phyloP scores from a whole-genome alignment of 2,797 vertebrate species.

The Urosaurus nigricauda region DNA sequence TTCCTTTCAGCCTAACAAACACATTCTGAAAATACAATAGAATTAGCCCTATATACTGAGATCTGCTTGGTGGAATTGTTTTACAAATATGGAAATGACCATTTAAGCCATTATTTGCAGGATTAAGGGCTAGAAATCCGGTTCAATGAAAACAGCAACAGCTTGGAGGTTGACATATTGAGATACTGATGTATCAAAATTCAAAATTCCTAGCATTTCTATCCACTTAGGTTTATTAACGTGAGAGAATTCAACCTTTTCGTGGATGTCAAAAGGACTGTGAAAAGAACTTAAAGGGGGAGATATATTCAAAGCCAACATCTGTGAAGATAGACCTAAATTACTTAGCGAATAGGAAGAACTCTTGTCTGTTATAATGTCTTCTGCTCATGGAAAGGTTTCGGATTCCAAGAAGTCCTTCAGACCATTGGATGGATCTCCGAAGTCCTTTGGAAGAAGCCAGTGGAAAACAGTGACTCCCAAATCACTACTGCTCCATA shows the following conservation, averaged over 20 bases:
- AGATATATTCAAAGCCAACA: neutral
- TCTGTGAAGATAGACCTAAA: neutral
- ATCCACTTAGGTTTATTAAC: neutral
- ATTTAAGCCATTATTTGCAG: neutral
- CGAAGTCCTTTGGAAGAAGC: conserved; percentile 15
- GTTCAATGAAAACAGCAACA: neutral
- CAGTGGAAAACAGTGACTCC: conserved; percentile 58
- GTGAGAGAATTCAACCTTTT: neutral
- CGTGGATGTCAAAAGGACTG: neutral
- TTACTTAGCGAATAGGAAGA: neutral
- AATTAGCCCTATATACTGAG: neutral
- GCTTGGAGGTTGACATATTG: neutral
- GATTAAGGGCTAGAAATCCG: neutral
- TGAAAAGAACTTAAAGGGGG: neutral
- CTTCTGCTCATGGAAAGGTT: neutral
- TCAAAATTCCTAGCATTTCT: neutral
- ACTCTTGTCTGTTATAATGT: neutral
- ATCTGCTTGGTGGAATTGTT: neutral
- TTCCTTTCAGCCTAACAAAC: neutral
- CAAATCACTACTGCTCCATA: conserved; percentile 56
- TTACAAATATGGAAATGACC: neutral
- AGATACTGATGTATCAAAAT: neutral
- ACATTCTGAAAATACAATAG: neutral
- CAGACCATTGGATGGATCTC: neutral
- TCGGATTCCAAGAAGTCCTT: too few relatives aligned